Conservation (phyloP, 2,888 invertebrate species). For the Marasmarcha lunaedactyla region DNA sequence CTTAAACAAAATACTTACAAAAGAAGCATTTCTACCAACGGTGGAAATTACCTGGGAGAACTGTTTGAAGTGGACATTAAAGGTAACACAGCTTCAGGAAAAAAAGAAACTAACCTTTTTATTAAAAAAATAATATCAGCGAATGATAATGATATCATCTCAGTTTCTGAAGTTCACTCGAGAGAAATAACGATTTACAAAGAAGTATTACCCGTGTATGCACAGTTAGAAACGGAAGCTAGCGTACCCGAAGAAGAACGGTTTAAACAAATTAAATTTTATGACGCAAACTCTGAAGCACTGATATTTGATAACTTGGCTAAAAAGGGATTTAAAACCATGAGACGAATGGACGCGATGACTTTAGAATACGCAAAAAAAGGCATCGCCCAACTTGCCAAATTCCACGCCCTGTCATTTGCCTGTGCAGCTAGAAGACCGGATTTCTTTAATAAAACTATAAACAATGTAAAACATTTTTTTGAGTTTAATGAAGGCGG, state of each 20-base stretch:
- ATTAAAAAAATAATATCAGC: constrained; percentile 24
- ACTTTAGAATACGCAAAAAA: constrained; percentile 21
- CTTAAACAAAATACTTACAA: constrained; percentile 17
- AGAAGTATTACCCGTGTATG: constrained; percentile 26
- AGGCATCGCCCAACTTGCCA: constrained; percentile 22
- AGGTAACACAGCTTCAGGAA: constrained; percentile 25
- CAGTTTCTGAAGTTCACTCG: constrained; percentile 20
- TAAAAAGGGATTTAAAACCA: constrained; percentile 19
- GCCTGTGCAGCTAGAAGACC: constrained; percentile 17
- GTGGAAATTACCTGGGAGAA: constrained; percentile 31
- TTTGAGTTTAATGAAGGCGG: constrained; percentile 23
- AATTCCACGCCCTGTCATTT: constrained; percentile 23
- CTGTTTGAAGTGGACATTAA: constrained; percentile 29
- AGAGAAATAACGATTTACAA: constrained; percentile 29
- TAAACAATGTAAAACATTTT: constrained; percentile 7
- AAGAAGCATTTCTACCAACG: constrained; percentile 22
- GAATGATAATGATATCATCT: constrained; percentile 15
- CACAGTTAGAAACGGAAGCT: constrained; percentile 28
- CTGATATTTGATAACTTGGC: constrained; percentile 27
- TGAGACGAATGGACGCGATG: constrained; percentile 19
- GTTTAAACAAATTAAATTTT: constrained; percentile 27
- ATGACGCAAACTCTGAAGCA: constrained; percentile 22
- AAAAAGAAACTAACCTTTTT: constrained; percentile 31
- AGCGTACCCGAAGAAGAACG: constrained; percentile 25
- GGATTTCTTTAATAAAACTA: constrained; percentile 17